These are phyloP conservation scores for Mycteria americana DNA, from an alignment of 2,797 vertebrate species.

Conservation along the genomic window DNA sequence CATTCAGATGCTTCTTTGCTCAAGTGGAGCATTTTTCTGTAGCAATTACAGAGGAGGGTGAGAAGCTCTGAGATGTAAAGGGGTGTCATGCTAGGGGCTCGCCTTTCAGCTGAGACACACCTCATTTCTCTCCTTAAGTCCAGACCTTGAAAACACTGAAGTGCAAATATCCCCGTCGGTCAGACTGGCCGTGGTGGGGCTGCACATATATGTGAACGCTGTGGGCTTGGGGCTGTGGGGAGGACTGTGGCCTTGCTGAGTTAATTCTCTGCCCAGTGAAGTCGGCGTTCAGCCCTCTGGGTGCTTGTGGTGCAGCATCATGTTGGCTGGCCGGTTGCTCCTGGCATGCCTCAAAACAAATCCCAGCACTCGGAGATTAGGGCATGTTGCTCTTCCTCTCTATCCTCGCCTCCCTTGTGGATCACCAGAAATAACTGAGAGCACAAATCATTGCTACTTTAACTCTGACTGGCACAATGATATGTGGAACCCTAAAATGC, in stretches of 20 bases:
- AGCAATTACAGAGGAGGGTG: background rate
- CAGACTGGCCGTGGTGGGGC: background rate
- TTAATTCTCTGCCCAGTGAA: background rate
- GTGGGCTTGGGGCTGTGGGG: background rate
- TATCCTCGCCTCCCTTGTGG: background rate
- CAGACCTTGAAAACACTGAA: background rate
- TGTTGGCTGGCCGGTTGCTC: background rate
- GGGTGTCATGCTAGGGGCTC: background rate
- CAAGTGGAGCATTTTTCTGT: background rate
- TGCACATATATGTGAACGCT: fast-evolving
- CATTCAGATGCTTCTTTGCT: background rate
- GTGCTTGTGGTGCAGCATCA: background rate
- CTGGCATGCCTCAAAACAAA: background rate
- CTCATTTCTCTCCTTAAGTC: background rate
- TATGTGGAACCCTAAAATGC: background rate
- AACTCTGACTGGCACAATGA: background rate
- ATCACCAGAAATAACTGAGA: background rate
- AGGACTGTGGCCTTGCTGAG: background rate
- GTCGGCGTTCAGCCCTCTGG: background rate
- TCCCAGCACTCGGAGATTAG: background rate
- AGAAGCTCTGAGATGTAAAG: background rate
- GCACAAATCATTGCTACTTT: background rate
- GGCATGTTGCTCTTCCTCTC: background rate
- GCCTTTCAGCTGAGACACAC: background rate
- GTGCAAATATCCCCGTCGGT: fast-evolving